phyloP scores from a whole-genome alignment of 2,888 invertebrate genomes.

The Phalera bucephala region DNA sequence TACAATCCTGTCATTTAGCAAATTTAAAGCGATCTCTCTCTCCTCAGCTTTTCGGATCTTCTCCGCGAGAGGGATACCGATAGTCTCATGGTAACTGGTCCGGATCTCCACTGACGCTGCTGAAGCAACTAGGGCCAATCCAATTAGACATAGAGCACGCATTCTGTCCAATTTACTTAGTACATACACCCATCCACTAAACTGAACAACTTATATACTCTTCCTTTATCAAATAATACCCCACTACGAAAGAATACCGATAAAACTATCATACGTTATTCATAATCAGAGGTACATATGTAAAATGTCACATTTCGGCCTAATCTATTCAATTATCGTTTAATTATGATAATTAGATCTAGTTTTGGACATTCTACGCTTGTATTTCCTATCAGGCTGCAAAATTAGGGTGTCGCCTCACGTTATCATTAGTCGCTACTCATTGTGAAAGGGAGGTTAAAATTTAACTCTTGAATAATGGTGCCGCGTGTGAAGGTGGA shows the following conservation, averaged over 20 bases:
- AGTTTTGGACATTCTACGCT: no score
- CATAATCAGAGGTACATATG: neutral
- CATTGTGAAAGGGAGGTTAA: no score
- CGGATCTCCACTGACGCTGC: slow-evolving; percentile 30
- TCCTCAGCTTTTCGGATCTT: slow-evolving; percentile 50
- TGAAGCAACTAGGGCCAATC: slow-evolving; percentile 29
- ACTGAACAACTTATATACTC: slow-evolving; percentile 10
- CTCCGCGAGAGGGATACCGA: slow-evolving; percentile 55
- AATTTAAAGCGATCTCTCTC: neutral
- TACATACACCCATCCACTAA: neutral
- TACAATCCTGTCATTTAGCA: slow-evolving; percentile 37
- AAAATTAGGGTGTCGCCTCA: no score
- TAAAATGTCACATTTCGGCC: neutral
- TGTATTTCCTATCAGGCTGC: no score
- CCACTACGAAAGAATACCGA: neutral
- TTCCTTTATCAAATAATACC: slow-evolving; percentile 1
- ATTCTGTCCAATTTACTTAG: slow-evolving; percentile 21
- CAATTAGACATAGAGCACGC: slow-evolving; percentile 30
- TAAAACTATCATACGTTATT: neutral
- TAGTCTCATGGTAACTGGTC: slow-evolving; percentile 43
- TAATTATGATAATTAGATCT: no score
- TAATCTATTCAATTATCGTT: neutral
- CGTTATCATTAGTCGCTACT: no score
- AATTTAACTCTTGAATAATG: no score
- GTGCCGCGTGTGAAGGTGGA: slow-evolving; percentile 46